phyloP scores from a whole-genome alignment of 2,113 vertebrate genomes.

The Struthidea cinerea region DNA sequence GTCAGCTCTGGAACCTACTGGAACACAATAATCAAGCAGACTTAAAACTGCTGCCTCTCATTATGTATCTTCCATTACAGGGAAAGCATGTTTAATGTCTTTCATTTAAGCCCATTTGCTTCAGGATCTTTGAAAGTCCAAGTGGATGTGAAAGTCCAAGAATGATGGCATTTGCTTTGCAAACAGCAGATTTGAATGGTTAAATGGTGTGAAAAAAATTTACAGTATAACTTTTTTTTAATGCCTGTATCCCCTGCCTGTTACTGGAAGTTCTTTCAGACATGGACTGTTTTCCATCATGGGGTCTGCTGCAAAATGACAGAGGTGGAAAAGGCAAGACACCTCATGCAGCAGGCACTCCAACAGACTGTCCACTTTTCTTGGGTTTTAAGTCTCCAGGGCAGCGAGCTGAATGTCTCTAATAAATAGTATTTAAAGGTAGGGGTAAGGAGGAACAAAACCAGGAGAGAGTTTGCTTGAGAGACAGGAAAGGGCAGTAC shows the following conservation, averaged over 20 bases:
- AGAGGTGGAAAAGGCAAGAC: background rate
- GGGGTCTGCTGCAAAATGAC: background rate
- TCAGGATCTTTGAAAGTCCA: background rate
- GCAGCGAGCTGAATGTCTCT: background rate
- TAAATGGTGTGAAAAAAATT: background rate
- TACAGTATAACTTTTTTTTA: background rate
- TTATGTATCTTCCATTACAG: background rate
- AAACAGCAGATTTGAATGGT: background rate
- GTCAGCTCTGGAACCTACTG: background rate
- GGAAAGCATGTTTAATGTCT: background rate
- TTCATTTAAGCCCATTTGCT: background rate
- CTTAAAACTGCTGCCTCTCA: background rate
- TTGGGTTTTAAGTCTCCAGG: background rate
- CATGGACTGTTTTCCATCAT: background rate
- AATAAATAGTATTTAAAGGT: background rate
- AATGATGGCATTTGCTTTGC: background rate
- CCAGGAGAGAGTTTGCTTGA: background rate
- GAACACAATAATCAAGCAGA: background rate
- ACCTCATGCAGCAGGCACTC: background rate
- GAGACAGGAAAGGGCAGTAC: background rate
- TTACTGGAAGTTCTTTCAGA: background rate
- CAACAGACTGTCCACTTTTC: background rate
- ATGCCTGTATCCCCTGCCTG: background rate
- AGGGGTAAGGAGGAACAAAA: background rate
- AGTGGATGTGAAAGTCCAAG: background rate